phyloP scores from a whole-genome alignment of 1,140 invertebrate genomes.

The Aphelenchoides avenae region DNA sequence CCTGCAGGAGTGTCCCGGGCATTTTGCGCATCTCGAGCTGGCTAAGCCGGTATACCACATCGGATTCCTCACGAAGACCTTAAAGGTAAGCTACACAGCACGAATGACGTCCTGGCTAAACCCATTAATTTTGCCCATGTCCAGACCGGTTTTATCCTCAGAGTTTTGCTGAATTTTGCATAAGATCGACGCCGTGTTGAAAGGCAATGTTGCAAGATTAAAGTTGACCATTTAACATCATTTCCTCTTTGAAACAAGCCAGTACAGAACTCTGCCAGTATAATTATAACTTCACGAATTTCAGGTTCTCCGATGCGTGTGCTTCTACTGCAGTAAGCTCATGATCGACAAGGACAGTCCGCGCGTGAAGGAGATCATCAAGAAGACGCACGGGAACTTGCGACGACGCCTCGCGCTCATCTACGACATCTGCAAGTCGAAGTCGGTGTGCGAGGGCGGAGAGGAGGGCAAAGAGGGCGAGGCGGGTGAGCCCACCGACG shows the following conservation, averaged over 20 bases:
- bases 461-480: slow-evolving; percentile 68
- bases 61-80: slow-evolving; percentile 92
- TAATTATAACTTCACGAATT: too few relatives aligned
- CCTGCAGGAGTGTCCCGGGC: slow-evolving; percentile 96
- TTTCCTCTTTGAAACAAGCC: too few relatives aligned
- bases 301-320: slow-evolving; percentile 57
- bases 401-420: slow-evolving; percentile 87
- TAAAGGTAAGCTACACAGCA: too few relatives aligned
- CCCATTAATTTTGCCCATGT: too few relatives aligned
- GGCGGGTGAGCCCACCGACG: slow-evolving; percentile 39
- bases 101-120: too few relatives aligned
- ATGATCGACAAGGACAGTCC: slow-evolving; percentile 72
- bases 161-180: too few relatives aligned
- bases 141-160: too few relatives aligned
- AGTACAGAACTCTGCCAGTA: too few relatives aligned
- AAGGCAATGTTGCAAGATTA: too few relatives aligned
- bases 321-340: slow-evolving; percentile 54
- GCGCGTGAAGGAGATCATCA: slow-evolving; percentile 92
- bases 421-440: slow-evolving; percentile 96
- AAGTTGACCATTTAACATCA: too few relatives aligned
- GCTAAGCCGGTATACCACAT: slow-evolving; percentile 98
- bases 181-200: too few relatives aligned
- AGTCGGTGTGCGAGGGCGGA: slow-evolving; percentile 95
- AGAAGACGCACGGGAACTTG: slow-evolving; percentile 93
- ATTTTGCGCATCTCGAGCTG: slow-evolving; percentile 98